phyloP scores from a whole-genome alignment of 2,888 invertebrate species.

The Dioctria rufipes region DNA sequence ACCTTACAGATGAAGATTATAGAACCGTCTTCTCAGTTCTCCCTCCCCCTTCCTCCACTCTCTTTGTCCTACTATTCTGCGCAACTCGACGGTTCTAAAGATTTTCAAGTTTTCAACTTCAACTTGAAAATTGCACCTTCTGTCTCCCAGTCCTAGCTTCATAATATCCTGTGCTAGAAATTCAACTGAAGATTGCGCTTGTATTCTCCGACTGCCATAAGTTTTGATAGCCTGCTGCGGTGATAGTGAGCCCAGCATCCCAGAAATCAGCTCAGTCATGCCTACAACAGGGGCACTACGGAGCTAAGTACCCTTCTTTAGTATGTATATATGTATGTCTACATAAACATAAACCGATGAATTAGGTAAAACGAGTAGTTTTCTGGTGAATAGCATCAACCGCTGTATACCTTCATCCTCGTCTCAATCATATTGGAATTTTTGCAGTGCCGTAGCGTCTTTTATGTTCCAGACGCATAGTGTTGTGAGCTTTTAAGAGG shows the following conservation, averaged over 20 bases:
- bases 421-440: conserved; percentile 3
- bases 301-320: conserved; percentile 42
- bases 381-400: conserved; percentile 36
- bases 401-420: not conserved
- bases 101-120: conserved; percentile 62
- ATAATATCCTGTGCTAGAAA: conserved; percentile 11
- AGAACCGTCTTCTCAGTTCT: not conserved
- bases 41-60: conserved; percentile 29
- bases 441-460: conserved; percentile 10
- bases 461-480: conserved; percentile 22
- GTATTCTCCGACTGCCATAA: conserved; percentile 9
- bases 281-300: not conserved
- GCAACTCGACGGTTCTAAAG: conserved; percentile 60
- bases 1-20: conserved; percentile 10
- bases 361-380: conserved; percentile 48
- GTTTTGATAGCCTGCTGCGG: conserved; percentile 28
- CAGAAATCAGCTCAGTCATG: not conserved
- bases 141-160: conserved; percentile 1
- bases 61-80: conserved; percentile 25
- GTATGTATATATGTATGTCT: not conserved
- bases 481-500: conserved; percentile 19
- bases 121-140: conserved; percentile 53
- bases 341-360: conserved; percentile 45
- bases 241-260: not conserved
- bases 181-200: conserved; percentile 15